A percentile compares a stretch with the other conserved stretches of the same genome.
Evolutionary conservation across 1,140 invertebrate genomes (phyloP).

Genomic region (Homalodisca vitripennis): DNA sequence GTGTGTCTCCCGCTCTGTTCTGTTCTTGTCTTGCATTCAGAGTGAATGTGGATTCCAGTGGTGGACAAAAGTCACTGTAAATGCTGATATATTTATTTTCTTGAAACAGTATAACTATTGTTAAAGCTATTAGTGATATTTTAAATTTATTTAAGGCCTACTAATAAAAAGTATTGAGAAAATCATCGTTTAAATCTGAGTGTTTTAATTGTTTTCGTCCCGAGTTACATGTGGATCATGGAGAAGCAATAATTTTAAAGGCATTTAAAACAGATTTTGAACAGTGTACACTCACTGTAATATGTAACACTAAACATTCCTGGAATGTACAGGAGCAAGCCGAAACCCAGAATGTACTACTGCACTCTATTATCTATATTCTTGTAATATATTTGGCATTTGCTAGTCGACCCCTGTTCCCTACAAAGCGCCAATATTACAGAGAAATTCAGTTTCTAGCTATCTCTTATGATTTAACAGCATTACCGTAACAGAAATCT

Average conservation of each 20-base stretch:
- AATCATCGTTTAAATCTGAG: background rate
- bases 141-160: slow-evolving; percentile 1
- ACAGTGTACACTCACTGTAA: background rate
- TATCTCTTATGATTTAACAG: background rate
- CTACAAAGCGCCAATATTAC: background rate
- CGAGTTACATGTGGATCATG: background rate
- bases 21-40: background rate
- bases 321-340: background rate
- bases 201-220: background rate
- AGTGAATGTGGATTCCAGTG: too few species aligned
- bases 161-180: background rate
- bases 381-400: too few species aligned
- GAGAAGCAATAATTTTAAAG: slow-evolving; percentile 17
- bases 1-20: background rate
- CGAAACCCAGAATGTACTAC: background rate
- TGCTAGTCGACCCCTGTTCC: background rate
- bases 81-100: too few species aligned
- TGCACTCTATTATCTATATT: background rate
- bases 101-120: background rate
- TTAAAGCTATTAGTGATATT: background rate
- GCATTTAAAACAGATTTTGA: slow-evolving; percentile 9
- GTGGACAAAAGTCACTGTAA: too few species aligned
- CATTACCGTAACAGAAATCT: too few species aligned
- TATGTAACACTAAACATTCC: too few species aligned
- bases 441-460: background rate